A percentile compares a stretch with the other conserved stretches of the same genome.
These are phyloP conservation scores for Camponotus pennsylvanicus DNA, from an alignment of 1,140 invertebrate genomes.

Conservation along the genomic window DNA sequence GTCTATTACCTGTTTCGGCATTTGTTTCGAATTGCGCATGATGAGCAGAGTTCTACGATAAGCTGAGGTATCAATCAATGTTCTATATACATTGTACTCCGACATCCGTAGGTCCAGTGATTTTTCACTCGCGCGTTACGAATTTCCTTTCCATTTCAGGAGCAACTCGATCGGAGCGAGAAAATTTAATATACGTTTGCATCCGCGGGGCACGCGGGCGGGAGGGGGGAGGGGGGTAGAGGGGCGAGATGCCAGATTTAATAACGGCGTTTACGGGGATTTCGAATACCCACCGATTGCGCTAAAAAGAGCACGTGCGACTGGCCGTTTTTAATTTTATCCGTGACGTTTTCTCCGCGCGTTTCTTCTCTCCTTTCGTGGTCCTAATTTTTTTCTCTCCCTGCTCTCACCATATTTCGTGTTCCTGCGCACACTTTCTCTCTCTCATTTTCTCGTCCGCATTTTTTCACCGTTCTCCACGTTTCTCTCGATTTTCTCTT, in stretches of 20 bases:
- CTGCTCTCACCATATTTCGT: background rate
- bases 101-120: background rate
- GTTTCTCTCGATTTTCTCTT: slow-evolving; percentile 57
- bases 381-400: background rate
- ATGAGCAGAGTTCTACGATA: slow-evolving; percentile 16
- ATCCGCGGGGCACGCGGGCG: slow-evolving; percentile 40
- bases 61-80: slow-evolving; percentile 45
- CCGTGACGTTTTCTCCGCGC: slow-evolving; percentile 27
- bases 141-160: slow-evolving; percentile 8
- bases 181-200: slow-evolving; percentile 74
- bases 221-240: no score
- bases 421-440: background rate
- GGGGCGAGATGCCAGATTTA: slow-evolving; percentile 73
- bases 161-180: background rate
- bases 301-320: slow-evolving; percentile 30
- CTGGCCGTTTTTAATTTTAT: slow-evolving; percentile 72
- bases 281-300: slow-evolving; percentile 72
- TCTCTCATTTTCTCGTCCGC: background rate
- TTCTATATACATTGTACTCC: slow-evolving; percentile 17
- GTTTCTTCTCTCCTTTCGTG: background rate
- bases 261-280: slow-evolving; percentile 75
- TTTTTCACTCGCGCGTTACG: slow-evolving; percentile 16
- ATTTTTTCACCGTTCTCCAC: slow-evolving; percentile 15
- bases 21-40: slow-evolving; percentile 33
- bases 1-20: slow-evolving; percentile 12